Conservation (phyloP, 2,888 invertebrate genomes). For the Philereme transversata region DNA sequence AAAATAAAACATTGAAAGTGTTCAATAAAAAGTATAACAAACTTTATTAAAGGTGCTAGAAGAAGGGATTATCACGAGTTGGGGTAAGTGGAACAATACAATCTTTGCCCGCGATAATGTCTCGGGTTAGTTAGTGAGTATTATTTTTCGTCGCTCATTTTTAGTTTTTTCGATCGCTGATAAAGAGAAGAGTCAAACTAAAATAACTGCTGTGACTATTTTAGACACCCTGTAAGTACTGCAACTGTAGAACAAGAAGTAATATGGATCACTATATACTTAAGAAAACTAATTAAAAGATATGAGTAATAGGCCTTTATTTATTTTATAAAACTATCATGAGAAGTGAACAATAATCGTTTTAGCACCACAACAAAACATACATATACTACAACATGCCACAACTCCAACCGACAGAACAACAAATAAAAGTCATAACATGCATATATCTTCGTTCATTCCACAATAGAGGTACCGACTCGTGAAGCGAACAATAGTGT, state of each 20-base stretch:
- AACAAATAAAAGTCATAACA: constrained; percentile 35
- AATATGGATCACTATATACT: constrained; percentile 1
- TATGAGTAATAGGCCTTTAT: not conserved
- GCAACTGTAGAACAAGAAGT: too few species aligned
- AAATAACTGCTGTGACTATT: not conserved
- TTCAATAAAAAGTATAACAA: too few species aligned
- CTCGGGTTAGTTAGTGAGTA: constrained; percentile 41
- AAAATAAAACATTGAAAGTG: not conserved
- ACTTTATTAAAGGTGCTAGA: constrained; percentile 18
- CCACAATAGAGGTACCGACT: constrained; percentile 52
- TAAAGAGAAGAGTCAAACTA: constrained; percentile 13
- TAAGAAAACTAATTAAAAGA: not conserved
- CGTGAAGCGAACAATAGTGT: constrained; percentile 52
- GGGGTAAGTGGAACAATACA: constrained; percentile 60
- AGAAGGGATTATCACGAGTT: constrained; percentile 42
- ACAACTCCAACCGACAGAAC: constrained; percentile 13
- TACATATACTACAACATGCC: not conserved
- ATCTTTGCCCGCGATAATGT: constrained; percentile 50
- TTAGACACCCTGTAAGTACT: not conserved
- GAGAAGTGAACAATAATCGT: constrained; percentile 10
- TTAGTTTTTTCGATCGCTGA: constrained; percentile 19
- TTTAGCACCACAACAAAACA: constrained; percentile 10
- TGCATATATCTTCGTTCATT: constrained; percentile 36
- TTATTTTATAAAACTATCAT: not conserved
- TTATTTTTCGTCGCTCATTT: constrained; percentile 35